Conservation (phyloP, 2,888 invertebrate species). For the Trichopria drosophilae region DNA sequence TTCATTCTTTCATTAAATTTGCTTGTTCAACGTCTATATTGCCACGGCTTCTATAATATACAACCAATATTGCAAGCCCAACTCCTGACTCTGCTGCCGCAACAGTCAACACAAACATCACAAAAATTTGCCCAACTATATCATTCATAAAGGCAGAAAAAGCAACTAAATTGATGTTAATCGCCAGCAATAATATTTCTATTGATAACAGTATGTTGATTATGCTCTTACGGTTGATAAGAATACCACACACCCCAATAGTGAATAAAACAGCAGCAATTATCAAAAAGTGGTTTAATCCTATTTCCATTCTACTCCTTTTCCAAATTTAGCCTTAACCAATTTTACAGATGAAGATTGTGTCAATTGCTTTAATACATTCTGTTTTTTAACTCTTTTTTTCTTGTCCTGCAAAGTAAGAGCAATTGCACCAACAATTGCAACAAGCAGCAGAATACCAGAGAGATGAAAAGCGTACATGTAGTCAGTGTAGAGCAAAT, state of each 20-base stretch:
- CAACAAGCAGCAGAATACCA: conserved; percentile 15
- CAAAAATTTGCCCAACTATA: conserved; percentile 18
- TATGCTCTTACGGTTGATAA: conserved; percentile 16
- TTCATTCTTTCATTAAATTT: conserved; percentile 9
- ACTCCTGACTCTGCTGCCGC: conserved; percentile 17
- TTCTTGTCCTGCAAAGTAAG: conserved; percentile 15
- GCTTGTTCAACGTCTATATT: conserved; percentile 16
- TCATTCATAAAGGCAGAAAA: conserved; percentile 18
- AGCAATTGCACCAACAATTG: conserved; percentile 19
- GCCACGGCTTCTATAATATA: conserved; percentile 14
- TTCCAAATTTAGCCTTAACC: conserved; percentile 20
- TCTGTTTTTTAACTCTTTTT: conserved; percentile 19
- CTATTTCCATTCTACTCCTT: conserved; percentile 21
- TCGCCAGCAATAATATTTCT: conserved; percentile 18
- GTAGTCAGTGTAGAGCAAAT: conserved; percentile 12
- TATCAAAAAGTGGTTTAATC: conserved; percentile 19
- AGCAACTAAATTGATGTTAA: conserved; percentile 18
- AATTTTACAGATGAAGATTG: conserved; percentile 21
- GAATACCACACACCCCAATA: conserved; percentile 16
- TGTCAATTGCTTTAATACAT: conserved; percentile 17
- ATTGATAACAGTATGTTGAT: conserved; percentile 16
- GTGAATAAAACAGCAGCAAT: conserved; percentile 13
- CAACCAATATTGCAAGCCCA: conserved; percentile 18
- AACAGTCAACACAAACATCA: conserved; percentile 20
- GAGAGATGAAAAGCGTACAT: conserved; percentile 9